Percentiles rank a stretch among this genome's conserved stretches.
phyloP scores from a whole-genome alignment of 1,140 invertebrate species.

The Bathynomus jamesi region DNA sequence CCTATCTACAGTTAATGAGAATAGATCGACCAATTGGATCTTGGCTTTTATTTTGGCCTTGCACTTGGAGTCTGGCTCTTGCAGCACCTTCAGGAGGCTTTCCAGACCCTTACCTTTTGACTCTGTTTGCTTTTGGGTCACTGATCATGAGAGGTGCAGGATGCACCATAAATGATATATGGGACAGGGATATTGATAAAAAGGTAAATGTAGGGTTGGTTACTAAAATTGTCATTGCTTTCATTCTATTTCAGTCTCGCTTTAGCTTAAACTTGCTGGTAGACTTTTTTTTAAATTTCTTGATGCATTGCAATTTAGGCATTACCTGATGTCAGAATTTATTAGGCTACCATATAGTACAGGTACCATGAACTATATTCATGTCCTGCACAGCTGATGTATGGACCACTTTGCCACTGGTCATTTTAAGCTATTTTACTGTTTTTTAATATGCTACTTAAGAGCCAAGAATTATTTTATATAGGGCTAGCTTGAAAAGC shows the following conservation, averaged over 20 bases:
- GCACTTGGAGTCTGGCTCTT: conserved; percentile 87
- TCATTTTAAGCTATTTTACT: no score
- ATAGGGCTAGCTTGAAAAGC: no score
- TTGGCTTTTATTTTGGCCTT: conserved; percentile 92
- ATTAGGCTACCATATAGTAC: no score
- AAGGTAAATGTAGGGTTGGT: background rate
- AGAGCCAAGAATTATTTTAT: no score
- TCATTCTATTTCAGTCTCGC: background rate
- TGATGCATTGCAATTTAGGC: no score
- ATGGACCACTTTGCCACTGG: no score
- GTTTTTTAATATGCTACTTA: no score
- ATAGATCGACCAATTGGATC: conserved; percentile 89
- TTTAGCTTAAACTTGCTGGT: no score
- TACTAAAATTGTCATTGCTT: background rate
- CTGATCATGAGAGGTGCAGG: conserved; percentile 54
- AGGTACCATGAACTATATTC: no score
- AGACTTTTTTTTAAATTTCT: no score
- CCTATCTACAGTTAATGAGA: conserved; percentile 81
- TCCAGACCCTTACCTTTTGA: conserved; percentile 65
- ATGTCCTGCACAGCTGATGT: no score
- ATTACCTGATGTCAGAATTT: no score
- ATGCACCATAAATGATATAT: background rate
- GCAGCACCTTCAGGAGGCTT: conserved; percentile 59
- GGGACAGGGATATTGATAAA: background rate
- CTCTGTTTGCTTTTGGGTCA: conserved; percentile 79